Conservation (phyloP, 2,797 vertebrate species). For the Cynopterus sphinx region DNA sequence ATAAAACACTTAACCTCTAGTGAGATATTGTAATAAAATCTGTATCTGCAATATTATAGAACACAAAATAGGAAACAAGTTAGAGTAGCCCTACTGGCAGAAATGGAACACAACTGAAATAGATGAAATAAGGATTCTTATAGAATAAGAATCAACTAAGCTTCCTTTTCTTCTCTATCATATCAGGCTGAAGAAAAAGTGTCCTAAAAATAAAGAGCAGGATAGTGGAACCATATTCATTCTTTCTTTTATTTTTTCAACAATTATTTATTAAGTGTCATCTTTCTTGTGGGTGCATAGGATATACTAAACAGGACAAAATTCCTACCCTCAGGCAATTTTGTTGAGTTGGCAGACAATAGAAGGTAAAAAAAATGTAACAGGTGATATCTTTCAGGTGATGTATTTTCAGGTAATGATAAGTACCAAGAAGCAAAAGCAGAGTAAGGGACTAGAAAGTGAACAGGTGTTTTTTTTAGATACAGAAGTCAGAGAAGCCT, state of each 20-base stretch:
- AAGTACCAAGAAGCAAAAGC: constrained; percentile 21
- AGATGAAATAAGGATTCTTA: not conserved
- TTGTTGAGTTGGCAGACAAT: not conserved
- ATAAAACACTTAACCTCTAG: constrained; percentile 13
- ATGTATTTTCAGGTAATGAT: not conserved
- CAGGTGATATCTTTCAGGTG: not conserved
- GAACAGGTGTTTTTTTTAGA: not conserved
- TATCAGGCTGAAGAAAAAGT: not conserved
- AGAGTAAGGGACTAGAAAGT: not conserved
- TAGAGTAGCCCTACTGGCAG: not conserved
- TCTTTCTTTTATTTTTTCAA: constrained; percentile 2
- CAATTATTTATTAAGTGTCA: not conserved
- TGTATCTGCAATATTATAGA: not conserved
- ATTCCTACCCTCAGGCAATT: not conserved
- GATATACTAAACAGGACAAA: not conserved
- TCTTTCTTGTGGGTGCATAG: not conserved
- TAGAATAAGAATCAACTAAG: not conserved
- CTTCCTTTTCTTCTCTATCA: not conserved
- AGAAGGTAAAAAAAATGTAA: not conserved
- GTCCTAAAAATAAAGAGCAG: not conserved
- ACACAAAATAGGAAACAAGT: constrained; percentile 1
- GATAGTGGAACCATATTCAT: not conserved
- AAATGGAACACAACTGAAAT: not conserved
- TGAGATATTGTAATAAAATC: not conserved
- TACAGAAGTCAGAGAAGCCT: not conserved